These are phyloP conservation scores for Bombus cullumanus DNA, from an alignment of 1,140 invertebrate genomes.

Conservation along the genomic window DNA sequence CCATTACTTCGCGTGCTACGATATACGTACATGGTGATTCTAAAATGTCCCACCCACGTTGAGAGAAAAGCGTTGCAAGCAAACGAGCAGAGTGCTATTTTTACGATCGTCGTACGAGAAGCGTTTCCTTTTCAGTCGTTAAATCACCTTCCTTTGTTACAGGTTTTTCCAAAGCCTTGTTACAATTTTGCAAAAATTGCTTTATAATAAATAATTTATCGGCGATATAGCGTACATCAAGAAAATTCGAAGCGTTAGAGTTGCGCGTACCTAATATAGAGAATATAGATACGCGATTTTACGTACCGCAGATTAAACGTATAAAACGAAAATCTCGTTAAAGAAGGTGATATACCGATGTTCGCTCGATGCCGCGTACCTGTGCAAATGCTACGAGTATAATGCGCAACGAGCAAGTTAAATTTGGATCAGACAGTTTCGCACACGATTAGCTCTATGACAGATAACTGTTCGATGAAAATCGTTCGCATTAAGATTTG, in stretches of 20 bases:
- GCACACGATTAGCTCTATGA: not conserved
- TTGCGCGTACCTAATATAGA: too few relatives aligned
- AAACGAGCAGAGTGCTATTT: not conserved
- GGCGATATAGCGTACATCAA: fast-evolving
- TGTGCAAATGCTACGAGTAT: not conserved
- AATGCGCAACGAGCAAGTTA: not conserved
- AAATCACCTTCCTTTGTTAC: not conserved
- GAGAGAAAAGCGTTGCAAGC: not conserved
- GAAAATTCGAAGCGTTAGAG: too few relatives aligned
- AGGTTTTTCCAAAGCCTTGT: too few relatives aligned
- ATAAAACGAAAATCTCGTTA: not conserved
- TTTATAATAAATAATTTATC: too few relatives aligned
- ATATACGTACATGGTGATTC: slow-evolving; percentile 9
- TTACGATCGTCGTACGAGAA: not conserved
- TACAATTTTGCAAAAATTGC: too few relatives aligned
- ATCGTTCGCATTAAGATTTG: slow-evolving; percentile 18
- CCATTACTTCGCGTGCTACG: slow-evolving; percentile 29
- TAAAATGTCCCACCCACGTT: not conserved
- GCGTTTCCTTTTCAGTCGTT: not conserved
- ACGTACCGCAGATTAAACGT: not conserved
- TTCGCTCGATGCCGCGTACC: not conserved
- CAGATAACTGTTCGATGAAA: not conserved
- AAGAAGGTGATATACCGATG: not conserved
- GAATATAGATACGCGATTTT: not conserved
- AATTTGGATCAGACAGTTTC: slow-evolving; percentile 1